Base-by-base conservation (phyloP, 2,888 invertebrate species). In the Taenaris catops region DNA sequence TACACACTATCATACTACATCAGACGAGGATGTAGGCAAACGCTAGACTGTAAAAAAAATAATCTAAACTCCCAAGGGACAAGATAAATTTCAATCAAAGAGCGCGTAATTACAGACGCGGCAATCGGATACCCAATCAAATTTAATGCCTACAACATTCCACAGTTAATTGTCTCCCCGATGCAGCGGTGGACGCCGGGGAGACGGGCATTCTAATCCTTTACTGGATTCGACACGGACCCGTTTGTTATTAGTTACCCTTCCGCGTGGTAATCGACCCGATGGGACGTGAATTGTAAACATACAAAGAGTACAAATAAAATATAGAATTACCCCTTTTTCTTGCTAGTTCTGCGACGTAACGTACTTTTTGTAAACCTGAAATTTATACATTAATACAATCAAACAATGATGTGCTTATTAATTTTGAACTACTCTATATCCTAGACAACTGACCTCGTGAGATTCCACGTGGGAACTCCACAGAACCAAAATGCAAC, bases 81-180 rank as follows among this genome's bases (percentile, higher is more conserved):
- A 37, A 43, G 44, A 51, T 56, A 48, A 51, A 51, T 50, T 58
- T 57, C 51, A 54, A 62, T 66, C 59, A 63, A 48, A 56, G 58
- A 53, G 37, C 54, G 50, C 54, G 54, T 58, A 60, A 62, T 61
- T 53, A 50, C 46, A 55, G 54, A 54, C 37, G 41, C 35, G 36
- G 41, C 46, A 48, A 46, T 46, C 41, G 48, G 44, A 44, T 38
- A 37, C 47, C 49, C 51, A 51, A 55, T 58, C 53, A 51, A 49
- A 48, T 58, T 62, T 63, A 53, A 61, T 65, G 53, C 53, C 53
- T 55, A 52, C 58, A 44, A 48, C 58, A 58, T 60, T 60, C 60
- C 53, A 45, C 32, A 35, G 49, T 48, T 66, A 63, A 65, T 64
- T 55, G 58, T 54, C 49, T 46, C 45, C 46, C 43, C 44, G 40